Evolutionary conservation across 2,888 invertebrate genomes (phyloP), one percentile per base, ranked within the genome.

Genomic region (Nomada goodeniana): DNA sequence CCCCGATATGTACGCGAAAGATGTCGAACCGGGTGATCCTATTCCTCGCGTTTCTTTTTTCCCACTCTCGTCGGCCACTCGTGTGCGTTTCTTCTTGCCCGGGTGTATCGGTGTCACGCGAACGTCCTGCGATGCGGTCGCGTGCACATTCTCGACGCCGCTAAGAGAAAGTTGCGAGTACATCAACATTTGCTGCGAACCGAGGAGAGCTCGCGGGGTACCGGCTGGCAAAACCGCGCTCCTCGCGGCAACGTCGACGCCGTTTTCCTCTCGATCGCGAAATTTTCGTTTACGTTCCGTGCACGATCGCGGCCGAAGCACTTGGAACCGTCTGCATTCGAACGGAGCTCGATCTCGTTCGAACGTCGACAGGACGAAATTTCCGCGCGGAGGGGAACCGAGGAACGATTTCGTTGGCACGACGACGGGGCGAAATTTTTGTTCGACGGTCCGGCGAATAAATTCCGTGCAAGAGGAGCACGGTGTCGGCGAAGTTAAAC

Each of bases 101-200:
- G n/a, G 44, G 29, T 36, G 42, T 68, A 68, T 80, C 76, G 74
- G 76, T 82, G 77, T 50, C 74, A 47, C 72, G 75, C 68, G 67
- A 60, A 74, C 76, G 60, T 29, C 69, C n/a, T 65, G 55, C 0
- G 63, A 64, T 63, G 61, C 15, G 26, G 68, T n/a, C 44, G 59
- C 11, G 47, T 47, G 47, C 64, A 69, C 57, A 44, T 52, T 36
- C 64, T 70, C 64, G 42, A n/a, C 23, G 61, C 61, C 72, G 74
- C 60, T 26, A 64, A 83, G 81, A 87, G 82, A 82, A 81, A 85
- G 79, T 83, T 55, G 55, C 80, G 85, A 80, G 80, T 81, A 85
- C 85, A 80, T 84, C 84, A 86, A 87, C 86, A 84, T 87, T 87
- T 86, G 86, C 79, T n/a, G 86, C 80, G 83, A 88, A 83, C 61